Evolutionary conservation across 2,113 vertebrate genomes (phyloP), one percentile per base, ranked within the genome.

Genomic region (Syngnathus scovelli): DNA sequence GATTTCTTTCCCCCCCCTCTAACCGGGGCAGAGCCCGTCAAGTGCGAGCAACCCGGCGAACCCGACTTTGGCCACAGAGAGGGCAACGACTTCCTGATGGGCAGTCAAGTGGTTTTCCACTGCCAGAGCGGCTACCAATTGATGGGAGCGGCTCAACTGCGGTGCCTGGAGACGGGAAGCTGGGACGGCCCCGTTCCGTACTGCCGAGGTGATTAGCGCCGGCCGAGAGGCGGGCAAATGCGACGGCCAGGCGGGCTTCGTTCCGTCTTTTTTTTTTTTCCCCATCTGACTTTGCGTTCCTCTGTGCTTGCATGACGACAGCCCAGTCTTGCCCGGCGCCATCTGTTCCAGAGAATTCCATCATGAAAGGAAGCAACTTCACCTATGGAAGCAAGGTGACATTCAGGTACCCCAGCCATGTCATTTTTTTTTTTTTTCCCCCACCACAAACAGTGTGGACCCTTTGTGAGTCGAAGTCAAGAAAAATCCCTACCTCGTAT

Each of bases 301-400:
- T 9, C 51, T 66, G 23, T 33, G n/a, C 71, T 74, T 74, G 3
- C 23, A 3, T 33, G 27, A 33, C 71, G 84, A 18, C 72, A 99
- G 97, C 94, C 55, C 63, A 96, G 71, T 95, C 93, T 89, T 99
- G 97, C 85, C 89, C 89, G 27, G 46, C 5, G 41, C 94, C 94
- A 62, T 61, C 74, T 66, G 59, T 91, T 75, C 95, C 94, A 65
- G 91, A 94, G 70, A 93, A 99, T 70, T 88, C 94, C 68, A 52
- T 81, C 72, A 81, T 94, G 89, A 88, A 83, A 4, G 96, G 93
- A 56, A 91, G 83, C 76, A 92, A 92, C 83, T 96, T 95, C 90
- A 98, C 94, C 46, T 97, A 92, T 79, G 93, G 87, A 79, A 95
- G 79, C 90, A 96, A 94, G 89, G 93, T 97, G 85, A 90, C 83